Conservation (phyloP, 2,797 vertebrate species). For the Sebastes miniatus region DNA sequence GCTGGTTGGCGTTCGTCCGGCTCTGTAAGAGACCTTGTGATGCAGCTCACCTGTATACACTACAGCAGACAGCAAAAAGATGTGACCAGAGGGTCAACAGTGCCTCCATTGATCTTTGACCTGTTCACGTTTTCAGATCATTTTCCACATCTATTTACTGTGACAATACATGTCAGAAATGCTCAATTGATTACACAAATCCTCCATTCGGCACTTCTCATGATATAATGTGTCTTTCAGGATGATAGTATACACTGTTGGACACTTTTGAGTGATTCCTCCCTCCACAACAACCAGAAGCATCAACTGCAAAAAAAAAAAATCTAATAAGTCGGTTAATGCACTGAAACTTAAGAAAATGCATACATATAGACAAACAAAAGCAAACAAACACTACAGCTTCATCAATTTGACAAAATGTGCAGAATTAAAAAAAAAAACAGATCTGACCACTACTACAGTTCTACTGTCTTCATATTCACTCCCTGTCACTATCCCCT, state of each 20-base stretch:
- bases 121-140: background rate
- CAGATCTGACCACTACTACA: background rate
- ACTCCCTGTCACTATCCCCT: background rate
- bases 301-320: background rate
- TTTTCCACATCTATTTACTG: background rate
- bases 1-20: slow-evolving; percentile 88
- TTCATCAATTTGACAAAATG: background rate
- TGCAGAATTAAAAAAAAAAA: background rate
- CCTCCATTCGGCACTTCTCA: background rate
- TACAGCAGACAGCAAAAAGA: background rate
- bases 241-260: no score
- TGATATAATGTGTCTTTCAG: background rate
- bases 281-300: background rate
- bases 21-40: slow-evolving; percentile 85
- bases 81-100: background rate
- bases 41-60: background rate
- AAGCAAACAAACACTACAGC: background rate
- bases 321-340: background rate
- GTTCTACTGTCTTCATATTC: background rate
- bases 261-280: no score
- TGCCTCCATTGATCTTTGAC: background rate
- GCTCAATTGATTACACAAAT: background rate
- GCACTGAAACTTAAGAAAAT: background rate
- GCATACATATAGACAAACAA: background rate
- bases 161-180: background rate